These are phyloP conservation scores for Drosophila nr. medialis DNA, from an alignment of 2,888 invertebrate genomes.

Conservation along the genomic window DNA sequence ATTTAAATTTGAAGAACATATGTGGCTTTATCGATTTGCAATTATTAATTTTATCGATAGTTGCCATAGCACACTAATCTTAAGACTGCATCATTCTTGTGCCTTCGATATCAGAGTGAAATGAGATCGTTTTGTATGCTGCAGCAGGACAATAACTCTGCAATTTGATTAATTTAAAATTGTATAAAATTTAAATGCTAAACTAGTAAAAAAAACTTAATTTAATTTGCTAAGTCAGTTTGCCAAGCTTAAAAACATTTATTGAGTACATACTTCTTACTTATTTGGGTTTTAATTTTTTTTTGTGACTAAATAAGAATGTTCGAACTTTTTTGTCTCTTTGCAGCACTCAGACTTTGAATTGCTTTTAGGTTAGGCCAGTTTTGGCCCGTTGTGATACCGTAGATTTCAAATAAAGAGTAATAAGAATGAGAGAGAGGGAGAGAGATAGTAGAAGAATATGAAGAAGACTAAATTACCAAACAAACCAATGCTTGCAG, in stretches of 20 bases:
- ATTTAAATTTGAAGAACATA: background rate
- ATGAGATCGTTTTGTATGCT: background rate
- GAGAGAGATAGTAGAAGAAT: no score
- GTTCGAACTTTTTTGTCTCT: no score
- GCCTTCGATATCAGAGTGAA: background rate
- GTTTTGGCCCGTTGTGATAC: no score
- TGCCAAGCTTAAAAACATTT: background rate
- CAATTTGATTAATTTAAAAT: background rate
- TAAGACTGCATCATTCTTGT: background rate
- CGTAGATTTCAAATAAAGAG: no score
- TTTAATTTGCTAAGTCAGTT: background rate
- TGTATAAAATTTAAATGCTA: background rate
- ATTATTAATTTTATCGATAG: background rate
- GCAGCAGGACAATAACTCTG: background rate
- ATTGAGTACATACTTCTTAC: background rate
- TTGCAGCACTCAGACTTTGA: no score
- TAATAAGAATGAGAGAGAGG: no score
- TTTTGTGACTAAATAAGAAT: no score
- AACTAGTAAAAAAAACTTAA: background rate
- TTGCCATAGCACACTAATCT: background rate
- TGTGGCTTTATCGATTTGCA: background rate
- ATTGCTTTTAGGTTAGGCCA: no score
- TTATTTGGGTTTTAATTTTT: background rate
- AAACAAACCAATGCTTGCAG: no score
- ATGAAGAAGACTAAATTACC: no score